These are phyloP conservation scores for Drosophila trapezifrons DNA, from an alignment of 1,140 invertebrate species.

Conservation along the genomic window DNA sequence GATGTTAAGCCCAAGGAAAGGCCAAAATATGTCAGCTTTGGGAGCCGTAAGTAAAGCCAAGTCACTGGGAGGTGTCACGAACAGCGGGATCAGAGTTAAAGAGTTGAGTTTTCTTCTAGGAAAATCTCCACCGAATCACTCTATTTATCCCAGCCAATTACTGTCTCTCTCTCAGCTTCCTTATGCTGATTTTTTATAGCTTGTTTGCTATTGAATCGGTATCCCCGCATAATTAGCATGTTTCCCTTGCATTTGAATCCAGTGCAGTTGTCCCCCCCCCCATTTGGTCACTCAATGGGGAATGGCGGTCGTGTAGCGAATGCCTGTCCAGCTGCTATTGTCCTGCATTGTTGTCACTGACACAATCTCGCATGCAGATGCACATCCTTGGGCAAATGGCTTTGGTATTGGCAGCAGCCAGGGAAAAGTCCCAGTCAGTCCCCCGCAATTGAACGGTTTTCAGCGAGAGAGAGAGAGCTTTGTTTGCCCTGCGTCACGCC, in stretches of 20 bases:
- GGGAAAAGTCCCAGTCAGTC: background rate
- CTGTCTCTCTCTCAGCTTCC: background rate
- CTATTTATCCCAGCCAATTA: background rate
- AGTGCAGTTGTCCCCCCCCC: no score
- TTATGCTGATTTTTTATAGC: constrained; percentile 5
- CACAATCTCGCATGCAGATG: constrained; percentile 17
- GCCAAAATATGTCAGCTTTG: constrained; percentile 27
- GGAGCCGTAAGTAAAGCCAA: constrained; percentile 3
- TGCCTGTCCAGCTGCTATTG: background rate
- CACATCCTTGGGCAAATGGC: constrained; percentile 22
- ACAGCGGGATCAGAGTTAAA: background rate
- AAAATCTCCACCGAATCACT: no score
- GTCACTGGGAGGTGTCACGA: constrained; percentile 5
- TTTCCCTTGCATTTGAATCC: constrained; percentile 26
- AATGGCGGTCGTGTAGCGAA: background rate
- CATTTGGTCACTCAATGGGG: constrained; percentile 7
- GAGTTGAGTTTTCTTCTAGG: no score
- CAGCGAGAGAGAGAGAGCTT: constrained; percentile 6
- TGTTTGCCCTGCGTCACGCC: constrained; percentile 8
- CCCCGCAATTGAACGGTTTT: constrained; percentile 16
- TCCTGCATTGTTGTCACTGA: constrained; percentile 10
- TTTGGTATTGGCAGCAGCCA: constrained; percentile 12
- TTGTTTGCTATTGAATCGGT: constrained; percentile 33
- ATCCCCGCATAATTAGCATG: constrained; percentile 61
- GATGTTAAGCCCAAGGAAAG: constrained; percentile 16